Conservation (phyloP, 2,113 vertebrate species). For the Heloderma charlesbogerti region DNA sequence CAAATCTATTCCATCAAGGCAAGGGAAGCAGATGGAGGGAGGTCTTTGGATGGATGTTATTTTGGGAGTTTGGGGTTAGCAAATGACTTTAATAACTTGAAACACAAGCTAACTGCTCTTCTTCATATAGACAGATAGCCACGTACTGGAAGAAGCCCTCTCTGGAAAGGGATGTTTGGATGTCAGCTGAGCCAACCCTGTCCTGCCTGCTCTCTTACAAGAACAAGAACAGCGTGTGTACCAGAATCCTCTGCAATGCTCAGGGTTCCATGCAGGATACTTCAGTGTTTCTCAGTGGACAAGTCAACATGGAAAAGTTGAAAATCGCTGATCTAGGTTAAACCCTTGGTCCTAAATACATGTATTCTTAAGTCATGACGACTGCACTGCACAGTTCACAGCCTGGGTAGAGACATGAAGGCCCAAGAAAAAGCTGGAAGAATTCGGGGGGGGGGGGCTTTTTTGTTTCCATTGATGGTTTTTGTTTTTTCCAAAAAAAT, state of each 20-base stretch:
- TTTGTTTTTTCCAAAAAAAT: too few species aligned
- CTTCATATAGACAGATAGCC: not conserved
- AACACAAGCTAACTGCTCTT: too few species aligned
- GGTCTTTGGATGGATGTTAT: not conserved
- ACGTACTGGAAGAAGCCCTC: not conserved
- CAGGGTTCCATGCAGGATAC: not conserved
- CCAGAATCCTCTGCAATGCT: not conserved
- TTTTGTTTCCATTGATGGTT: too few species aligned
- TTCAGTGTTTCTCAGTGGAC: not conserved
- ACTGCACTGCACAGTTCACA: not conserved
- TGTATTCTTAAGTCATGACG: not conserved
- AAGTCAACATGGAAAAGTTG: not conserved
- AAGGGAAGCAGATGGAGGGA: not conserved
- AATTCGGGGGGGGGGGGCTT: too few species aligned
- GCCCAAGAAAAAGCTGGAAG: too few species aligned
- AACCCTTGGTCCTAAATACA: not conserved
- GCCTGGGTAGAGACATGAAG: too few species aligned
- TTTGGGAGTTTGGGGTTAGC: not conserved
- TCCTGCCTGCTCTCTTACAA: not conserved
- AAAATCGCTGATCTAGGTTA: not conserved
- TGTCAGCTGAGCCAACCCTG: not conserved
- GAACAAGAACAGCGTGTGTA: not conserved
- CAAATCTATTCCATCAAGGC: not conserved
- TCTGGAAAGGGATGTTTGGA: not conserved
- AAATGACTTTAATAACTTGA: not conserved